These are phyloP conservation scores for Psammodynastes pulverulentus DNA, from an alignment of 2,113 vertebrate species.

Conservation along the genomic window DNA sequence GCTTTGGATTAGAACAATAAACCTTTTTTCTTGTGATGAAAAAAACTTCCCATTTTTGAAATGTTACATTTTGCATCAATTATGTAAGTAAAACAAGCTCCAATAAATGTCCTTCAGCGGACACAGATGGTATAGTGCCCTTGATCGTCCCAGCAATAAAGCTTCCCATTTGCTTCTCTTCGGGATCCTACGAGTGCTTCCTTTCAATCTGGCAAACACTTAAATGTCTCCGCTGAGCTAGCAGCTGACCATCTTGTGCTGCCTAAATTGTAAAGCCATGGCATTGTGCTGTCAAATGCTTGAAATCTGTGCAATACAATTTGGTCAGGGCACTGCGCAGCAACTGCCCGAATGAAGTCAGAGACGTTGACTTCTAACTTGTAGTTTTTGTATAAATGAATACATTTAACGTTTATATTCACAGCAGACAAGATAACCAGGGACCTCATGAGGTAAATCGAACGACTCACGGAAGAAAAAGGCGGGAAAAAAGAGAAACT, in stretches of 20 bases:
- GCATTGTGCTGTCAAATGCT: neutral
- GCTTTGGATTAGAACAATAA: neutral
- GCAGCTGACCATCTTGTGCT: neutral
- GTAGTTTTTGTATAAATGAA: neutral
- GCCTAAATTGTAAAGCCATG: neutral
- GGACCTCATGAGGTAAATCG: neutral
- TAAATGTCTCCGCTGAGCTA: neutral
- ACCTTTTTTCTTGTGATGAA: neutral
- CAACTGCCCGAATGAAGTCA: neutral
- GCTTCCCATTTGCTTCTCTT: neutral
- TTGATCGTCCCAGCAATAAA: constrained; percentile 15
- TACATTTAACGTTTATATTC: neutral
- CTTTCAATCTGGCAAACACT: neutral
- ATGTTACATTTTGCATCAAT: neutral
- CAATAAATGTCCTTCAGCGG: neutral
- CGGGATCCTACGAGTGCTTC: neutral
- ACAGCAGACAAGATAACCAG: neutral
- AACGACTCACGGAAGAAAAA: neutral
- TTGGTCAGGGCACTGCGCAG: neutral
- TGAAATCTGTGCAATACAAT: neutral
- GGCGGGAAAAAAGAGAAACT: neutral
- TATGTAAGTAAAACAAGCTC: neutral
- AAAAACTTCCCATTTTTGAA: neutral
- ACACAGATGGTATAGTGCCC: constrained; percentile 9
- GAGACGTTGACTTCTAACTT: neutral